Evolutionary conservation across 1,140 invertebrate species (phyloP), one percentile per base, ranked within the genome.

Genomic region (Monomorium pharaonis): DNA sequence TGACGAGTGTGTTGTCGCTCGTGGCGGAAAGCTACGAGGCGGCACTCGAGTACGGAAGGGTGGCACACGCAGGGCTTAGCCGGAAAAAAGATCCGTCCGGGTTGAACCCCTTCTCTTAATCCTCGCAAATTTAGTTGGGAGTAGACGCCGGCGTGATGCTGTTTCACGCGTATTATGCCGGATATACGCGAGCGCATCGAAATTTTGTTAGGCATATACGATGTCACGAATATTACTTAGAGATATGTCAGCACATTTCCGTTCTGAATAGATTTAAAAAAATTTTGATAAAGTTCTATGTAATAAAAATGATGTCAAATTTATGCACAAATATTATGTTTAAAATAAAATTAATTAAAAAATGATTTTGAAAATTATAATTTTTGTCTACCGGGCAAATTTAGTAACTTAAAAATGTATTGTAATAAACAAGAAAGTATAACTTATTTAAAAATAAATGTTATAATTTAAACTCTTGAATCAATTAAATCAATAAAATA

Each of bases 1-100:
- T 90, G 88, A 89, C 74, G 84, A 88, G 87, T 90, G 89, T 91
- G 90, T 91, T 89, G 89, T 90, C 88, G 89, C 87, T 91, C 87
- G 76, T 81, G 89, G 87, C 86, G 86, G 86, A 90, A 90, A 90
- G 87, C 78, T 83, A 83, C 87, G 87, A n/a, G n/a, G n/a, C 44
- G 76, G 67, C 21, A 58, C 75, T 83, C 86, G 62, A 81, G 88
- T 76, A 56, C 76, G 60, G 77, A 47, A 80, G 84, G 84, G 86
- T 81, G 83, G 75, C 70, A 72, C 76, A 56, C 67, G 30, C 65
- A 65, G 72, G 70, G 83, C 42, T 83, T 74, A 74, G 86, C 70
- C 42, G 58, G 56, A 85, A 90, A 81, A 87, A 83, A 80, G 77
- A 74, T 62, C 14, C 51, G 44, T 89, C 75, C 69, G 75, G 75